Evolutionary conservation across 2,797 vertebrate species (phyloP).

Genomic region (Pogoniulus pusillus): DNA sequence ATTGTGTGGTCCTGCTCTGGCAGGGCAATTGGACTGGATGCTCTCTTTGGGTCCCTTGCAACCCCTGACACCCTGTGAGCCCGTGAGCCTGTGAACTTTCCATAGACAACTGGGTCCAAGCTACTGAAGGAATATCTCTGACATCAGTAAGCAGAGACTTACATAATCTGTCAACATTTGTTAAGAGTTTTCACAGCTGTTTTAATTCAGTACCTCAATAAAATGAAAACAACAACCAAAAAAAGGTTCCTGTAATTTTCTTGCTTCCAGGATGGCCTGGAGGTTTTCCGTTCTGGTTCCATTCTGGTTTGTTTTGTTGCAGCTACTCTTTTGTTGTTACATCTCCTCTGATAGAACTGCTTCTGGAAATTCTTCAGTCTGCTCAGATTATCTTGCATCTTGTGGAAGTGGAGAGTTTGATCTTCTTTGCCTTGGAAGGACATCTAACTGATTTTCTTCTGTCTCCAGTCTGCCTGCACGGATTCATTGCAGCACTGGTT

Average conservation of each 20-base stretch:
- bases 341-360: neutral
- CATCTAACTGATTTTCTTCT: neutral
- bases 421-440: conserved; percentile 14
- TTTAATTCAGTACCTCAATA: neutral
- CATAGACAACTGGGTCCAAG: neutral
- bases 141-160: neutral
- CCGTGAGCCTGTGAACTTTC: too few species aligned
- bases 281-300: neutral
- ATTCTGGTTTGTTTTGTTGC: neutral
- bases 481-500: neutral
- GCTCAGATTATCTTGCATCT: neutral
- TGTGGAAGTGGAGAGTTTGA: neutral
- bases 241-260: neutral
- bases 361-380: conserved; percentile 24
- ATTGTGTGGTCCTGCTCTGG: too few species aligned
- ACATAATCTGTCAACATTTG: neutral
- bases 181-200: neutral
- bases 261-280: neutral
- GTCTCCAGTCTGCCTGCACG: neutral
- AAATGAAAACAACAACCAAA: neutral
- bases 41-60: too few species aligned
- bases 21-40: too few species aligned
- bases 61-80: too few species aligned
- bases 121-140: neutral
- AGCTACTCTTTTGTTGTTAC: neutral